Conservation (phyloP, 2,797 vertebrate genomes). For the Dallia pectoralis region DNA sequence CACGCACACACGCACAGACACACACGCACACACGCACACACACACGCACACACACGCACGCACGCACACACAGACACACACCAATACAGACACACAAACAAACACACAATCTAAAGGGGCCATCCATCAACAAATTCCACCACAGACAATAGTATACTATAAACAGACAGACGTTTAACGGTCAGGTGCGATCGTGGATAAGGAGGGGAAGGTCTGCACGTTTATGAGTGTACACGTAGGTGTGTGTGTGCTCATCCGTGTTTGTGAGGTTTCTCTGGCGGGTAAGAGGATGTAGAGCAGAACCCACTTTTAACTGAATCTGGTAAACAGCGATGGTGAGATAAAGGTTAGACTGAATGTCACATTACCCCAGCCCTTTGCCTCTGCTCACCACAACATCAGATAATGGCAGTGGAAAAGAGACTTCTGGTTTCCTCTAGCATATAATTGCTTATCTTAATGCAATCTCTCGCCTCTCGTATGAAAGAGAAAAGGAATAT, state of each 20-base stretch:
- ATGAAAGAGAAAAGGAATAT: constrained; percentile 36
- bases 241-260: constrained; percentile 63
- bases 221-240: constrained; percentile 16
- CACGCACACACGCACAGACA: not conserved
- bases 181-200: constrained; percentile 17
- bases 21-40: no score
- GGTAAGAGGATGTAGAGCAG: constrained; percentile 78
- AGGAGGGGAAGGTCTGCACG: constrained; percentile 7
- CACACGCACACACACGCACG: no score
- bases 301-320: constrained; percentile 86
- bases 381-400: constrained; percentile 84
- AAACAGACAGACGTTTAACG: constrained; percentile 44
- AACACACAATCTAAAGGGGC: constrained; percentile 5
- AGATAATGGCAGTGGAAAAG: constrained; percentile 86
- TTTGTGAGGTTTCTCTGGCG: constrained; percentile 81
- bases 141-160: no score
- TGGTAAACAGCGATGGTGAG: constrained; percentile 85
- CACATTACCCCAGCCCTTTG: constrained; percentile 80
- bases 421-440: constrained; percentile 86
- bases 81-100: constrained; percentile 1
- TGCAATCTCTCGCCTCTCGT: constrained; percentile 65
- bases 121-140: constrained; percentile 14
- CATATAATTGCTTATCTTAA: constrained; percentile 87
- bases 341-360: constrained; percentile 82
- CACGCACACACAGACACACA: not conserved